These are phyloP conservation scores for Abscondita cerata DNA, from an alignment of 2,888 invertebrate species.

Conservation along the genomic window DNA sequence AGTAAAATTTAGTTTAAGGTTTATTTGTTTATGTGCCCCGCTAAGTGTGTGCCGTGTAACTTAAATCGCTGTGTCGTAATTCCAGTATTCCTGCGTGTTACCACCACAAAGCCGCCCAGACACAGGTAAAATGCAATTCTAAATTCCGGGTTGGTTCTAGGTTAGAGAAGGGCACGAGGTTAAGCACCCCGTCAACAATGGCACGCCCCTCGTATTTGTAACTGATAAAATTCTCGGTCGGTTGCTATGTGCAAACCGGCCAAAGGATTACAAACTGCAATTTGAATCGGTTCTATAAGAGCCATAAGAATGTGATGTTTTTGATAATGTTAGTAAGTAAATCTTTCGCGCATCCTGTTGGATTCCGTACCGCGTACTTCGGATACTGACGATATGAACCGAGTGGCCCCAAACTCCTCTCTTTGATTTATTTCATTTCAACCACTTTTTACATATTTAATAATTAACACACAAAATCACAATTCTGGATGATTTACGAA, in stretches of 20 bases:
- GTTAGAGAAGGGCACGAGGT: slow-evolving; percentile 56
- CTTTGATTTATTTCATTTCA: slow-evolving; percentile 31
- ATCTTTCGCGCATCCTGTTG: slow-evolving; percentile 35
- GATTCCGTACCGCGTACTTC: slow-evolving; percentile 24
- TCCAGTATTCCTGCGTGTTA: slow-evolving; percentile 43
- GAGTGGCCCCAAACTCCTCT: slow-evolving; percentile 23
- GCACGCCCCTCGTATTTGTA: slow-evolving; percentile 50
- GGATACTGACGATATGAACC: slow-evolving; percentile 24
- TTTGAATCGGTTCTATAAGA: slow-evolving; percentile 13
- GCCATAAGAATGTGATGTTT: slow-evolving; percentile 29
- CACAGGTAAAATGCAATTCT: slow-evolving; percentile 45
- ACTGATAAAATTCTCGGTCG: slow-evolving; percentile 18
- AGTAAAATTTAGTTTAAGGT: slow-evolving; percentile 59
- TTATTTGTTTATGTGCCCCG: slow-evolving; percentile 59
- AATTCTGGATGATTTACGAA: background rate
- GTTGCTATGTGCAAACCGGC: slow-evolving; percentile 17
- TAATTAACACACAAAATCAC: slow-evolving; percentile 29
- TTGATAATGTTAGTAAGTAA: slow-evolving; percentile 38
- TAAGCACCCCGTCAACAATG: slow-evolving; percentile 51
- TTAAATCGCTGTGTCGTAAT: slow-evolving; percentile 47
- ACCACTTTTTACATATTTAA: slow-evolving; percentile 32
- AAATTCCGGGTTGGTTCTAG: slow-evolving; percentile 48
- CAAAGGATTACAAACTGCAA: slow-evolving; percentile 15
- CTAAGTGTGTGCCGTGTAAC: slow-evolving; percentile 55
- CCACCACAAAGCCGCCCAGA: slow-evolving; percentile 40